Evolutionary conservation across 2,113 vertebrate species (phyloP), one percentile per base, ranked within the genome.

Genomic region (Lanius collurio): DNA sequence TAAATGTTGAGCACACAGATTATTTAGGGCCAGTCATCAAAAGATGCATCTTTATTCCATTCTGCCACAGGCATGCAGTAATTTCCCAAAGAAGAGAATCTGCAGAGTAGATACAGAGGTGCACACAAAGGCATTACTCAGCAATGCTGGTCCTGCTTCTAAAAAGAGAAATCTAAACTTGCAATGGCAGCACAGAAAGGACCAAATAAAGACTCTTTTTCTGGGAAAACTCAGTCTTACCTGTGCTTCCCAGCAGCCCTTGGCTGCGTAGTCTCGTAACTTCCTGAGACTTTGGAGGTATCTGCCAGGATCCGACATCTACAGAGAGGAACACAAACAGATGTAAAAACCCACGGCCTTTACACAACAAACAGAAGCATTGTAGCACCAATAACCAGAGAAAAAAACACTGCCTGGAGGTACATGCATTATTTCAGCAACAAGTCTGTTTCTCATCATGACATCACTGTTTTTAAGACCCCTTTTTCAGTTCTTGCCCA

Each of bases 171-270:
- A 37, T 42, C 31, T 39, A 62, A 79, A 26, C 27, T 4, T 39
- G 57, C 23, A 67, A 14, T 4, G 28, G 46, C 30, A 86, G 56
- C 24, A 63, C 2, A 50, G 28, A n/a, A 65, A 83, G 44, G 28
- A 71, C 30, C 3, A 0, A 76, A 42, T 41, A 57, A 73, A 68
- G 59, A 27, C 19, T 4, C 6, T 49, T 83, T n/a, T 44, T 15
- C 39, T 41, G 67, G 19, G 35, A 46, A 83, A 64, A 75, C 23
- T 60, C 53, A 68, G 8, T 31, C 87, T 97, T 78, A 99, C 99
- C 99, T 99, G 99, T 19, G 99, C 99, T 94, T 99, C 99, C 99
- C 99, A 99, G 97, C 98, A 99, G 88, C 99, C 99, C 96, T 98
- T 99, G 50, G 98, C 97, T 39, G 99, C 99, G 2, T 98, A 99